A percentile compares a stretch with the other conserved stretches of the same genome.
phyloP scores from a whole-genome alignment of 2,797 vertebrate species.

The Chromobotia macracanthus region DNA sequence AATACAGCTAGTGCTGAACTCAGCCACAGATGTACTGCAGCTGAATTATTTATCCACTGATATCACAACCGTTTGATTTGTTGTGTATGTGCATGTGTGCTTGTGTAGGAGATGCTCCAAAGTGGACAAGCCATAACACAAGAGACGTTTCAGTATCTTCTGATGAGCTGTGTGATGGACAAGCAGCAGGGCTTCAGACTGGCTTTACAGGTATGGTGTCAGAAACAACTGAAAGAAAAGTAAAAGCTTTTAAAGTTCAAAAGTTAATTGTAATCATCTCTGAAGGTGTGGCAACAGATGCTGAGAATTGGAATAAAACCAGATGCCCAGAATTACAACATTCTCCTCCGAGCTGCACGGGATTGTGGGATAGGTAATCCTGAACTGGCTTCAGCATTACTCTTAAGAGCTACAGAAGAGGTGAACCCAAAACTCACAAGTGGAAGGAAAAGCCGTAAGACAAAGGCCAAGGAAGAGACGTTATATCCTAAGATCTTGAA shows the following conservation, averaged over 20 bases:
- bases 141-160: slow-evolving; percentile 89
- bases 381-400: slow-evolving; percentile 71
- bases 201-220: slow-evolving; percentile 82
- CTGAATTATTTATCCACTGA: background rate
- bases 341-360: slow-evolving; percentile 85
- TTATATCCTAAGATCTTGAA: slow-evolving; percentile 57
- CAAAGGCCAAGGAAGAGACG: slow-evolving; percentile 23
- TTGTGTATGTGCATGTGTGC: slow-evolving; percentile 30
- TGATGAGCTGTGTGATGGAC: slow-evolving; percentile 90
- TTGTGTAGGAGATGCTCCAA: slow-evolving; percentile 85
- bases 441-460: slow-evolving; percentile 34
- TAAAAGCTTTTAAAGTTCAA: background rate
- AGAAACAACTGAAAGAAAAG: too few species aligned
- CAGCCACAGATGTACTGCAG: background rate
- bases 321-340: slow-evolving; percentile 80
- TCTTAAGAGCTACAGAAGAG: slow-evolving; percentile 68
- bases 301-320: slow-evolving; percentile 80
- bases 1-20: background rate
- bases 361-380: slow-evolving; percentile 88
- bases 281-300: slow-evolving; percentile 94
- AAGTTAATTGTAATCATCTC: background rate
- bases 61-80: background rate
- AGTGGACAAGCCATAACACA: slow-evolving; percentile 81
- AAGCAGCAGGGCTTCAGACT: slow-evolving; percentile 83
- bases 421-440: slow-evolving; percentile 24